A percentile compares a stretch with the other conserved stretches of the same genome.
These are phyloP conservation scores for Oreochromis spilurus DNA, from an alignment of 2,113 vertebrate species.

Conservation along the genomic window DNA sequence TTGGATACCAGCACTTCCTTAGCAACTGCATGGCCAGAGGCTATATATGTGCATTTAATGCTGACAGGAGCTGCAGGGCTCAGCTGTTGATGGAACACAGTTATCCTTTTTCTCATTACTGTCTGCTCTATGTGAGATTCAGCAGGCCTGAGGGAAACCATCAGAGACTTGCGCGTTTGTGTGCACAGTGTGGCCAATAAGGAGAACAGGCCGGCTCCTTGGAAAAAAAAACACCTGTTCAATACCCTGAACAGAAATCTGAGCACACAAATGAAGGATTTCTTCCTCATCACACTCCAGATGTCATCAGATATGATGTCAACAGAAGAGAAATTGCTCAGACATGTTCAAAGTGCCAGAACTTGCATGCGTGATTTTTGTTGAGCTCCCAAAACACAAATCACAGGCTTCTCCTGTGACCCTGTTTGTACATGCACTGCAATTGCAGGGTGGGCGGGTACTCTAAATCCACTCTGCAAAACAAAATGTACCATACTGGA, in stretches of 20 bases:
- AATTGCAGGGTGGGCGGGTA: neutral
- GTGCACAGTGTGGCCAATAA: constrained; percentile 34
- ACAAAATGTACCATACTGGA: neutral
- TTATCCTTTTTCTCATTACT: constrained; percentile 73
- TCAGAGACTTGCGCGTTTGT: constrained; percentile 43
- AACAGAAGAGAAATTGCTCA: constrained; percentile 36
- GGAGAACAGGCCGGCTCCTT: neutral
- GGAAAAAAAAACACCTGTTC: constrained; percentile 40
- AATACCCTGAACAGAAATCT: constrained; percentile 21
- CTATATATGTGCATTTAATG: constrained; percentile 62
- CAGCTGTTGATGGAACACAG: constrained; percentile 67
- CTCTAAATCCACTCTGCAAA: neutral
- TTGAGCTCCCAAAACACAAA: constrained; percentile 15
- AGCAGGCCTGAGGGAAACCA: constrained; percentile 44
- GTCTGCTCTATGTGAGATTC: constrained; percentile 48
- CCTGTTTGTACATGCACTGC: constrained; percentile 15
- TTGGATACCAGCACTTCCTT: constrained; percentile 70
- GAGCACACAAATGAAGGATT: constrained; percentile 30
- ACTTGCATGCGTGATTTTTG: constrained; percentile 23
- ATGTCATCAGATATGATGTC: constrained; percentile 42
- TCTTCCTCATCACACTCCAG: constrained; percentile 21
- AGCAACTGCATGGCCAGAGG: constrained; percentile 65
- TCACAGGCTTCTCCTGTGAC: neutral
- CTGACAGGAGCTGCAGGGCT: constrained; percentile 61
- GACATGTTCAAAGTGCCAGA: constrained; percentile 10